Base-by-base conservation (phyloP, 1,140 invertebrate species). In the Caenorhabditis remanei region DNA sequence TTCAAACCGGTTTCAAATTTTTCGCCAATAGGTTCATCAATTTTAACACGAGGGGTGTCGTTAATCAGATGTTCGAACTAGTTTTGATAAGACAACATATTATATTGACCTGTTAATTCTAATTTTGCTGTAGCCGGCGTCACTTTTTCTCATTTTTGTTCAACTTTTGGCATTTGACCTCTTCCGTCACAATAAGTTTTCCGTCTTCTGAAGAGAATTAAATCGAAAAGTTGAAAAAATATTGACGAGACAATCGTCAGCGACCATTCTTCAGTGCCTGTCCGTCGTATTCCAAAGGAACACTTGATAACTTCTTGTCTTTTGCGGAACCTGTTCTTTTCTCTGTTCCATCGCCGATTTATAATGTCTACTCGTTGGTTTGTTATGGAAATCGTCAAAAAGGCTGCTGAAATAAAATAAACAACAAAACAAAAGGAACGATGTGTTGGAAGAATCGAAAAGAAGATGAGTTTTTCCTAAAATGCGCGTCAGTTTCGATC, bases 261-360 rank as follows among this genome's bases (percentile, higher is more conserved):
- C 71, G 46, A 21, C 46, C 43, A 50, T 79, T 79, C 46, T 46
- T 71, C 65, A 16, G 65, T 43, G 40, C 65, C 65, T 32, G 43
- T 79, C 71, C 71, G 43, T 43, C 71, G n/a, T 46, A 11, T 71
- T 79, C 71, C 4, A 75, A 40, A 46, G 41, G 46, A 79, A 79
- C 71, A 79, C 71, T 79, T 79, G 43, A 79, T 79, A 79, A 79
- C 71, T 79, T 79, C 71, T 50, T 71, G 67, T 71, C 46, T 79
- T 79, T 79, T 79, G 71, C 4, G 71, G 46, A 79, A 79, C 71
- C 71, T 79, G 71, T 79, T 79, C 41, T 50, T 11, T 79, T 79
- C 14, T 32, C 43, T 50, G 19, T 19, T 50, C 11, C n/a, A n/a
- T 50, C 71, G 0, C 53, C 7, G 19, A 53, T 46, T 14, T 50